These are phyloP conservation scores for Microctenopoma steveboyesi DNA, from an alignment of 2,797 vertebrate species.

Conservation along the genomic window DNA sequence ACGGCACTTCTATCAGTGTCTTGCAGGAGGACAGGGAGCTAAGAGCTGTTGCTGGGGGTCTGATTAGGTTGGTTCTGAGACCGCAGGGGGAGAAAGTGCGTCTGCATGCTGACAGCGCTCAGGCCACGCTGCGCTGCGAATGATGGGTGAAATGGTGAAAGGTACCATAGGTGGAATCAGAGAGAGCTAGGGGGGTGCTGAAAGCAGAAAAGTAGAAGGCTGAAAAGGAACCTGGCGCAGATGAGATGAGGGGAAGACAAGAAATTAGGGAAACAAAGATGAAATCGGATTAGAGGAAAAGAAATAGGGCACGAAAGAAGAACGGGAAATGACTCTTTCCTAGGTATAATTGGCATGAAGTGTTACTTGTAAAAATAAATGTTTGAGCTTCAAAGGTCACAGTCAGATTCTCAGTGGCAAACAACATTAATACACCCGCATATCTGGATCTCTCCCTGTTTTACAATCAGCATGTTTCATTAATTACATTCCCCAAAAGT, in stretches of 20 bases:
- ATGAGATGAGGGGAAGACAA: conserved; percentile 16
- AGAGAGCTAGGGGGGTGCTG: conserved; percentile 4
- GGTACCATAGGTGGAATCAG: conserved; percentile 9
- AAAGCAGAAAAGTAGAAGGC: not conserved
- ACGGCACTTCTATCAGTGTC: conserved; percentile 68
- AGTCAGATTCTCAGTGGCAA: conserved; percentile 12
- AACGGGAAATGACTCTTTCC: conserved; percentile 22
- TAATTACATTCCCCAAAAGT: not conserved
- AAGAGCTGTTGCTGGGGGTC: conserved; percentile 57
- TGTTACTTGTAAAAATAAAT: conserved; percentile 54
- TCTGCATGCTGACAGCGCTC: conserved; percentile 47
- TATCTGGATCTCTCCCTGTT: conserved; percentile 9
- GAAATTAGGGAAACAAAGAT: conserved; percentile 17
- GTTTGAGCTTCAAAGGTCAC: conserved; percentile 54
- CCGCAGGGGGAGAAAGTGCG: conserved; percentile 43
- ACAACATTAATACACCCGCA: conserved; percentile 17
- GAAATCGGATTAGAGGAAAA: conserved; percentile 25
- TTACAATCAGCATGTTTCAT: conserved; percentile 6
- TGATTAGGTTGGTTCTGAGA: conserved; percentile 66
- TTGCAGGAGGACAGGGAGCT: conserved; percentile 62
- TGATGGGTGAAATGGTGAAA: conserved; percentile 54
- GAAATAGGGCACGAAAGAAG: conserved; percentile 10
- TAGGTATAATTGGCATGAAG: conserved; percentile 55
- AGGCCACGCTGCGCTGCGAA: conserved; percentile 40
- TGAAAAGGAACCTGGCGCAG: conserved; percentile 1